Percentiles rank a stretch among this genome's conserved stretches.
Evolutionary conservation across 2,888 invertebrate species (phyloP).

Genomic region (Acleris laterana): DNA sequence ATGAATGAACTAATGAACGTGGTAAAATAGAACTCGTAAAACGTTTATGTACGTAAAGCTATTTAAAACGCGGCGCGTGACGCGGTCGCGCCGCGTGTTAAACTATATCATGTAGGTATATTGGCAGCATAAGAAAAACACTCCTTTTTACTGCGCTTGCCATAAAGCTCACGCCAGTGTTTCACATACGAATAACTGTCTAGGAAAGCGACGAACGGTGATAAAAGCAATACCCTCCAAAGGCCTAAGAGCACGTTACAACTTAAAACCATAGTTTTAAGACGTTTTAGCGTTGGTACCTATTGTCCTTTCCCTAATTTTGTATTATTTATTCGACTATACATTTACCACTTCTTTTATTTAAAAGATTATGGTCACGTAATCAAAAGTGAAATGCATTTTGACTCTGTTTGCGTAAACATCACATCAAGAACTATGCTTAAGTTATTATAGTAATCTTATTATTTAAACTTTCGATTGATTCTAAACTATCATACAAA

Average conservation of each 20-base stretch:
- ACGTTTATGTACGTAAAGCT: neutral
- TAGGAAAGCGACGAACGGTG: neutral
- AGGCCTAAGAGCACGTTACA: neutral
- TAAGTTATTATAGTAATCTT: no score
- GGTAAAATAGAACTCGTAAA: neutral
- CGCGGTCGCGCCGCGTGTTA: neutral
- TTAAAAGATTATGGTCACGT: no score
- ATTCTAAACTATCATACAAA: no score
- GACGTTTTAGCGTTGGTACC: neutral
- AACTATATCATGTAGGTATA: neutral
- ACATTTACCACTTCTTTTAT: no score
- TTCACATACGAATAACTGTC: neutral
- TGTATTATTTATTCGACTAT: no score
- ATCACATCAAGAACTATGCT: no score
- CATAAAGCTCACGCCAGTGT: conserved; percentile 1
- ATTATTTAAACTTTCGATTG: no score
- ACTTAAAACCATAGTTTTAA: neutral
- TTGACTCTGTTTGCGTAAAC: no score
- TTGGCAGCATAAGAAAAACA: neutral
- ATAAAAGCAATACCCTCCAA: conserved; percentile 12
- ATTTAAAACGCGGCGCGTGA: neutral
- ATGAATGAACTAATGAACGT: no score
- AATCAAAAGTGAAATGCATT: no score
- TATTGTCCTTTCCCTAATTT: no score
- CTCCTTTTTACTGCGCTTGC: conserved; percentile 6